Percentiles rank a stretch among this genome's conserved stretches.
phyloP scores from a whole-genome alignment of 2,113 vertebrate genomes.

The Platysteira castanea region DNA sequence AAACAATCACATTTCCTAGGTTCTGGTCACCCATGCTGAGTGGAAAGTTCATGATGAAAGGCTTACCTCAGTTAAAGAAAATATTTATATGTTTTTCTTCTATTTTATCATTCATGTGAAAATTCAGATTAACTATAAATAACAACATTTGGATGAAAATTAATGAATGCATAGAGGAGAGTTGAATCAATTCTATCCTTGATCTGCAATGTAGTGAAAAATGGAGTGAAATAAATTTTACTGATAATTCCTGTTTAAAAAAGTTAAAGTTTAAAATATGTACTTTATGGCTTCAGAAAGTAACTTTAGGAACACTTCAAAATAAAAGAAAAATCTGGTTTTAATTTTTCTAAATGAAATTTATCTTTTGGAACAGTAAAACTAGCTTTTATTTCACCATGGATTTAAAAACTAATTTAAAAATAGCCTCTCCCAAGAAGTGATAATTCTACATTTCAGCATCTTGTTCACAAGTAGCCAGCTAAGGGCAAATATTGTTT shows the following conservation, averaged over 20 bases:
- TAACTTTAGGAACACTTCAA: neutral
- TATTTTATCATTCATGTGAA: neutral
- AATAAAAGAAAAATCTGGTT: neutral
- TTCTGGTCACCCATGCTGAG: neutral
- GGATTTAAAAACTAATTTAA: neutral
- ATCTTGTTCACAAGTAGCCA: neutral
- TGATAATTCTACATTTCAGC: slow-evolving; percentile 28
- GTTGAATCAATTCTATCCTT: neutral
- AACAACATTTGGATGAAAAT: neutral
- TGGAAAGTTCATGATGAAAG: neutral
- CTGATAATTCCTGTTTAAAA: neutral
- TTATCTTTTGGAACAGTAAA: neutral
- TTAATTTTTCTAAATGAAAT: neutral
- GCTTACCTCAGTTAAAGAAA: neutral
- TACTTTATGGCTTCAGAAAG: neutral
- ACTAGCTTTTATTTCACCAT: neutral
- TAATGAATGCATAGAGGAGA: neutral
- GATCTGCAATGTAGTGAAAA: neutral
- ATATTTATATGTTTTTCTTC: neutral
- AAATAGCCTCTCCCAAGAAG: neutral
- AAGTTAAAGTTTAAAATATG: neutral
- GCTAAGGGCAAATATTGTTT: neutral
- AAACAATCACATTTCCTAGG: neutral
- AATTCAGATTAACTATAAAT: neutral
- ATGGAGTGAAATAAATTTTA: neutral